These are phyloP conservation scores for Ophion slaviceki DNA, from an alignment of 2,888 invertebrate genomes.

Conservation along the genomic window DNA sequence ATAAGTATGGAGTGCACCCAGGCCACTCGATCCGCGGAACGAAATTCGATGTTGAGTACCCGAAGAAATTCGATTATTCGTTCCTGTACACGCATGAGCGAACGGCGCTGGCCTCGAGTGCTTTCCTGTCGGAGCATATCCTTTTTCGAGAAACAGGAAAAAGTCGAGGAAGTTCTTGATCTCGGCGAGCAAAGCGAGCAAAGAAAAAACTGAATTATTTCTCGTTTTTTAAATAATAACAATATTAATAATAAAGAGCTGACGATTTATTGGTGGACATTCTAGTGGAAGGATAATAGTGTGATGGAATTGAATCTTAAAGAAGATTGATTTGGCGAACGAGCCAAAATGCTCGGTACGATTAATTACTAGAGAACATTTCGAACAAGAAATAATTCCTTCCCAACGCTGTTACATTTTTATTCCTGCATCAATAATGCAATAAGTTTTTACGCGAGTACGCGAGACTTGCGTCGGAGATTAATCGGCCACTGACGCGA, in stretches of 20 bases:
- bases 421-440: no score
- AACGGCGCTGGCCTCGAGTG: conserved; percentile 9
- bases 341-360: not conserved
- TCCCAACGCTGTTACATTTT: no score
- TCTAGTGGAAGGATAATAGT: not conserved
- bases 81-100: conserved; percentile 30
- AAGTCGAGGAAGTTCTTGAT: not conserved
- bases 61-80: conserved; percentile 61
- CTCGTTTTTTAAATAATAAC: not conserved
- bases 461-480: not conserved
- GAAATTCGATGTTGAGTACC: conserved; percentile 63
- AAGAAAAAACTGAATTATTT: not conserved
- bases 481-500: not conserved
- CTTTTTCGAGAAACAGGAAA: conserved; percentile 4
- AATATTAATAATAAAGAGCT: not conserved
- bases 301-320: not conserved
- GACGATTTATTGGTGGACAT: not conserved
- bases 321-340: not conserved
- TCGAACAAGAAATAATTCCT: no score
- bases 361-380: no score
- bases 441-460: not conserved
- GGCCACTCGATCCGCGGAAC: conserved; percentile 44
- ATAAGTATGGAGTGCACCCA: not conserved
- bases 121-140: not conserved
- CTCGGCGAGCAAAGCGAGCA: no score